Evolutionary conservation across 2,888 invertebrate genomes (phyloP).

Genomic region (Periphyllus acericola): DNA sequence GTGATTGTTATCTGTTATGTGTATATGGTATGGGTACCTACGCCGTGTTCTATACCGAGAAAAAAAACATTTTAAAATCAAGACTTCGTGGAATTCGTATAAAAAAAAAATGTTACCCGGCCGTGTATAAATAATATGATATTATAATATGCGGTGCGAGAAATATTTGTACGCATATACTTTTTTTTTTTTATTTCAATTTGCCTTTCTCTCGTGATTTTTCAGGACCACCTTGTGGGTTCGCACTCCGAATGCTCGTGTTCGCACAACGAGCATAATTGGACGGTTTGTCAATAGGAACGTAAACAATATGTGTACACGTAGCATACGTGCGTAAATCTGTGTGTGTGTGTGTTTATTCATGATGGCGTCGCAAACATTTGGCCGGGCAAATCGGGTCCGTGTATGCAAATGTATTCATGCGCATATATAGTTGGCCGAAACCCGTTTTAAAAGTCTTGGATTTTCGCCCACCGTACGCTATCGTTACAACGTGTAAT

Average conservation of each 20-base stretch:
- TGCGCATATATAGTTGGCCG: not conserved
- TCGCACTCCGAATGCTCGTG: not conserved
- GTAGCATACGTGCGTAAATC: too few relatives aligned
- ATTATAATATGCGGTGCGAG: too few relatives aligned
- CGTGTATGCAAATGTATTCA: not conserved
- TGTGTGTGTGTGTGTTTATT: too few relatives aligned
- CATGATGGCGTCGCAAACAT: too few relatives aligned
- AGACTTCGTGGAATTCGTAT: not conserved
- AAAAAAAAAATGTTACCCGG: not conserved
- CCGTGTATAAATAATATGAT: not conserved
- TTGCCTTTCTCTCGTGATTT: not conserved
- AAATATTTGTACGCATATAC: too few relatives aligned
- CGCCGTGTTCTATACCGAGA: not conserved
- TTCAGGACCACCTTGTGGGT: not conserved
- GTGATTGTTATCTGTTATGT: not conserved
- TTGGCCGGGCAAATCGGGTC: not conserved
- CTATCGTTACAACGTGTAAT: not conserved
- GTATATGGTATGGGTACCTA: not conserved
- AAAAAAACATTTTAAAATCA: not conserved
- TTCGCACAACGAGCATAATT: not conserved
- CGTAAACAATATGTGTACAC: too few relatives aligned
- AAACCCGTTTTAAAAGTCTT: not conserved
- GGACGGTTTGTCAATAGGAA: too few relatives aligned
- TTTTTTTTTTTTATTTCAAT: not conserved
- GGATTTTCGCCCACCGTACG: not conserved